phyloP scores from a whole-genome alignment of 2,888 invertebrate genomes.

The Acleris emargana region DNA sequence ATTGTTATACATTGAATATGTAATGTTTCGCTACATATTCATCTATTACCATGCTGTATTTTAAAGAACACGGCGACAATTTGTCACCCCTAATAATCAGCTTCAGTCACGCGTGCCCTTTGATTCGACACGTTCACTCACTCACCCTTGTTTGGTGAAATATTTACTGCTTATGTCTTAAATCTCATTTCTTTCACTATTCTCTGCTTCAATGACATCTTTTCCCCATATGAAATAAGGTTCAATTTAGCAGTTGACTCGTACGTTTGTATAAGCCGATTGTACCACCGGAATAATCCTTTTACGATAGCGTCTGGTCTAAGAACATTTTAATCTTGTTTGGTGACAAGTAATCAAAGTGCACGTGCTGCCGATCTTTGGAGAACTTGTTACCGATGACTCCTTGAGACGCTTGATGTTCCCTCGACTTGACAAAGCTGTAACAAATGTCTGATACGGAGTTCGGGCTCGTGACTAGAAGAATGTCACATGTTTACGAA shows the following conservation, averaged over 20 bases:
- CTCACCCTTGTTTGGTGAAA: neutral
- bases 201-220: neutral
- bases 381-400: neutral
- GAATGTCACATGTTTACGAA: too few relatives aligned
- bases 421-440: too few relatives aligned
- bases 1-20: too few relatives aligned
- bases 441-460: too few relatives aligned
- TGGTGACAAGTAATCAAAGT: neutral
- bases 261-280: neutral
- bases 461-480: too few relatives aligned
- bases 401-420: neutral
- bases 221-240: neutral
- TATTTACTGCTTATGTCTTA: neutral
- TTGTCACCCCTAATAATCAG: conserved; percentile 10
- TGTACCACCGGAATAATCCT: conserved; percentile 14
- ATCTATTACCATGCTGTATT: neutral
- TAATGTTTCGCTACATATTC: neutral
- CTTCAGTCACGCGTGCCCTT: conserved; percentile 15
- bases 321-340: conserved; percentile 24
- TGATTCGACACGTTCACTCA: neutral
- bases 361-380: neutral
- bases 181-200: neutral
- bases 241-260: neutral
- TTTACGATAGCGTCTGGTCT: conserved; percentile 18
- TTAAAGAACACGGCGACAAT: neutral